These are phyloP conservation scores for Nixonia krombeini DNA, from an alignment of 1,140 invertebrate genomes.

Conservation along the genomic window DNA sequence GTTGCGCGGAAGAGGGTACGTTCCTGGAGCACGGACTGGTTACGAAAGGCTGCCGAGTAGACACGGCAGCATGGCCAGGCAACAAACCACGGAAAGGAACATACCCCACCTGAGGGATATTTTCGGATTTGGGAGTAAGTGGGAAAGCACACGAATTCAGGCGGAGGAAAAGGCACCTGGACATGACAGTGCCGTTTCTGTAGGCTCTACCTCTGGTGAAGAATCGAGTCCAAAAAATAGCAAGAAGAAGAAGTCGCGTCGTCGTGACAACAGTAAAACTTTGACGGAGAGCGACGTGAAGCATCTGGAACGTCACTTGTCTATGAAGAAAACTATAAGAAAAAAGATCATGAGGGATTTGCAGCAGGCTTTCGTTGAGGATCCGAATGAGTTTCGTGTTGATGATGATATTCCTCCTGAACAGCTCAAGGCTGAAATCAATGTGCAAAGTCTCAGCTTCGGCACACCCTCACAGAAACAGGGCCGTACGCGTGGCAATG, in stretches of 20 bases:
- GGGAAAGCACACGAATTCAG: conserved; percentile 56
- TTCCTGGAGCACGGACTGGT: too few relatives aligned
- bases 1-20: too few relatives aligned
- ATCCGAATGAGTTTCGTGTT: conserved; percentile 80
- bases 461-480: conserved; percentile 66
- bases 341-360: conserved; percentile 89
- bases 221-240: conserved; percentile 74
- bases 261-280: conserved; percentile 74
- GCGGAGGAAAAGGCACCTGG: conserved; percentile 62
- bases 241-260: conserved; percentile 74
- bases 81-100: conserved; percentile 75
- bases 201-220: conserved; percentile 72
- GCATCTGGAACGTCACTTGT: conserved; percentile 84
- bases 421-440: conserved; percentile 78
- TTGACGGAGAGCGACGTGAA: conserved; percentile 80
- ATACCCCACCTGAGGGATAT: conserved; percentile 80
- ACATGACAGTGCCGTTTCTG: conserved; percentile 71
- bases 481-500: conserved; percentile 70
- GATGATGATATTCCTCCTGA: conserved; percentile 79
- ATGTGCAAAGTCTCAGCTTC: conserved; percentile 78
- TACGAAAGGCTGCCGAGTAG: background rate
- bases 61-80: conserved; percentile 55
- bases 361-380: conserved; percentile 82
- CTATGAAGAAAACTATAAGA: conserved; percentile 89
- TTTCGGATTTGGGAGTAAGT: conserved; percentile 74